These are phyloP conservation scores for Hapalemur alaotrensis DNA, from an alignment of 2,797 vertebrate genomes.

Conservation along the genomic window DNA sequence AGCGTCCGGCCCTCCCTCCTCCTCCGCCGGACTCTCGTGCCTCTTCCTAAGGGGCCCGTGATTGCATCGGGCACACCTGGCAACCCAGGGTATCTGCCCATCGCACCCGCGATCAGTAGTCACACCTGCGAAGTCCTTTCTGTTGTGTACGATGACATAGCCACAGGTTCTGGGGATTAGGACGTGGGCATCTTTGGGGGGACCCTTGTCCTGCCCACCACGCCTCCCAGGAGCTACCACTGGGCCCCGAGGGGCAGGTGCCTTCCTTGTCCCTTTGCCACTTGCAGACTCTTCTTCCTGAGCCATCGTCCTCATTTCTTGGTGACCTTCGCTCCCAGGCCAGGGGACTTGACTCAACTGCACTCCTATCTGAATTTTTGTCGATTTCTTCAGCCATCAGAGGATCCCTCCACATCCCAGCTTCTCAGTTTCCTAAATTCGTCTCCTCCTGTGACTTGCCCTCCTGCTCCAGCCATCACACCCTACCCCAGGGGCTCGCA, in stretches of 20 bases:
- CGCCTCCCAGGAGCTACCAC: background rate
- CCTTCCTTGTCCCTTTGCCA: background rate
- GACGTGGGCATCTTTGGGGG: background rate
- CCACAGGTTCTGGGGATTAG: background rate
- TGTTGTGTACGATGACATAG: rapidly evolving
- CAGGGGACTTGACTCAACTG: background rate
- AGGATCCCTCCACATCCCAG: rapidly evolving
- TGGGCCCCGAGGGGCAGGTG: rapidly evolving
- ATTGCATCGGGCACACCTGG: background rate
- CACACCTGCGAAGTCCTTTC: background rate
- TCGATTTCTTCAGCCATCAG: rapidly evolving
- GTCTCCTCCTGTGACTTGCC: background rate
- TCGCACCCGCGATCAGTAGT: rapidly evolving
- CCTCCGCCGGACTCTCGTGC: rapidly evolving
- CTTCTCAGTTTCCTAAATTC: background rate
- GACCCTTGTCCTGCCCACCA: background rate
- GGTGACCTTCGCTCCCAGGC: background rate
- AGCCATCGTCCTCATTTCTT: background rate
- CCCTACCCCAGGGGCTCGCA: background rate
- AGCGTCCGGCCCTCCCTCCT: too few species aligned
- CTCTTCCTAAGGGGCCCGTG: background rate
- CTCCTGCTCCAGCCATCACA: background rate
- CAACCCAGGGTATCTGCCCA: rapidly evolving
- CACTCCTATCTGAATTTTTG: background rate
- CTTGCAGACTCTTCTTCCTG: background rate